Conservation (phyloP, 2,888 invertebrate genomes). For the Diarsia rubi region DNA sequence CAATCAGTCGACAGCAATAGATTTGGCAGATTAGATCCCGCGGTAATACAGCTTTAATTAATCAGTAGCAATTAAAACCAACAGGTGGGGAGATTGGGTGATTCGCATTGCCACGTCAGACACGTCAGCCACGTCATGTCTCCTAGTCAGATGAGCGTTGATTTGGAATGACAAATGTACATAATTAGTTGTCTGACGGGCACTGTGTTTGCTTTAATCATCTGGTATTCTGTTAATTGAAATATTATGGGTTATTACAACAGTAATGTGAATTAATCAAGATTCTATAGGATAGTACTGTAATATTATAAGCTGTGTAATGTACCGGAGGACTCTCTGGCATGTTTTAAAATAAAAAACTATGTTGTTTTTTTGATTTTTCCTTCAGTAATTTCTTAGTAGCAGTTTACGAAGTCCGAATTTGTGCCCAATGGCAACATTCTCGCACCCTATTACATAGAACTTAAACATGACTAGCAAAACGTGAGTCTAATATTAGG, state of each 20-base stretch:
- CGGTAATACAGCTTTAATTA: conserved; percentile 41
- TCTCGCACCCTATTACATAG: no score
- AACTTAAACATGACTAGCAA: no score
- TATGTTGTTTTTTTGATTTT: no score
- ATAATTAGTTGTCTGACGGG: conserved; percentile 47
- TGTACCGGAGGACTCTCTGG: background rate
- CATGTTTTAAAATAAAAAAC: background rate
- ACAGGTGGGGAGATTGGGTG: conserved; percentile 43
- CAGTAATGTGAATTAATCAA: background rate
- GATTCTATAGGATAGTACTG: background rate
- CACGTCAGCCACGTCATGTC: conserved; percentile 22
- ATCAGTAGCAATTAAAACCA: conserved; percentile 46
- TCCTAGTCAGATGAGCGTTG: conserved; percentile 26
- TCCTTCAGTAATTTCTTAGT: no score
- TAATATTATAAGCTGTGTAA: background rate
- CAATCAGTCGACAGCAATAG: conserved; percentile 31
- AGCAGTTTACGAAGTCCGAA: no score
- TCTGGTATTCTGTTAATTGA: conserved; percentile 45
- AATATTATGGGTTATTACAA: conserved; percentile 23
- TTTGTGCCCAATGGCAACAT: no score
- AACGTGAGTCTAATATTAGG: no score
- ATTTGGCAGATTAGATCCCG: conserved; percentile 18
- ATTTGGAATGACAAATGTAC: conserved; percentile 57
- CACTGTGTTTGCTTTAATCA: conserved; percentile 41
- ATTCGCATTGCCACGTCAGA: conserved; percentile 18